These are phyloP conservation scores for Trichonephila inaurata DNA, from an alignment of 1,140 invertebrate genomes.

Conservation along the genomic window DNA sequence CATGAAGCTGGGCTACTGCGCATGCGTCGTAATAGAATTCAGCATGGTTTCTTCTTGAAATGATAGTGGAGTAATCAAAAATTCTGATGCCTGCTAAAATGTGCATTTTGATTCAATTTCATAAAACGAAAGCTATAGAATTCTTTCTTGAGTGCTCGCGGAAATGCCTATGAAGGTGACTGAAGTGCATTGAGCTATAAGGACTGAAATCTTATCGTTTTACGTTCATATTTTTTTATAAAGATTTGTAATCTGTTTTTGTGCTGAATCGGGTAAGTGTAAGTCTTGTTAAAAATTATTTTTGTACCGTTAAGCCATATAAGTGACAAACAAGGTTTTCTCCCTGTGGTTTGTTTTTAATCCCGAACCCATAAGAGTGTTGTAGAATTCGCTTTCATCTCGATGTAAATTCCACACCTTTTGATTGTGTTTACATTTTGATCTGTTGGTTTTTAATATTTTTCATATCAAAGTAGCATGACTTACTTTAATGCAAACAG, in stretches of 20 bases:
- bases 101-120: not conserved
- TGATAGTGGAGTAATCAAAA: conserved; percentile 45
- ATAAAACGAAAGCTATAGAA: not conserved
- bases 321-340: not conserved
- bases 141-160: not conserved
- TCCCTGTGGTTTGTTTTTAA: not conserved
- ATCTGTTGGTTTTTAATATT: not conserved
- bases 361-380: conserved; percentile 42
- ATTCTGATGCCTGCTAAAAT: conserved; percentile 50
- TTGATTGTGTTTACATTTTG: not conserved
- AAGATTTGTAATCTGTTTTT: not conserved
- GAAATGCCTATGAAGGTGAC: not conserved
- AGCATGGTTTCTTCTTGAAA: conserved; percentile 75
- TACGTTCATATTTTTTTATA: not conserved
- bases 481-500: too few species aligned
- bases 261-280: conserved; percentile 56
- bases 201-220: conserved; percentile 2
- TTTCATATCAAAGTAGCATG: not conserved
- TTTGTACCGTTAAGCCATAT: conserved; percentile 21
- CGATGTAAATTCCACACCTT: not conserved
- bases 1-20: conserved; percentile 51
- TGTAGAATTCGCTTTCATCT: not conserved
- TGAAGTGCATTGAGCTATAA: not conserved
- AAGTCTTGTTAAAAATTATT: conserved; percentile 22
- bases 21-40: conserved; percentile 72